These are phyloP conservation scores for Fulmarus glacialis DNA, from an alignment of 2,113 vertebrate genomes.

Conservation along the genomic window DNA sequence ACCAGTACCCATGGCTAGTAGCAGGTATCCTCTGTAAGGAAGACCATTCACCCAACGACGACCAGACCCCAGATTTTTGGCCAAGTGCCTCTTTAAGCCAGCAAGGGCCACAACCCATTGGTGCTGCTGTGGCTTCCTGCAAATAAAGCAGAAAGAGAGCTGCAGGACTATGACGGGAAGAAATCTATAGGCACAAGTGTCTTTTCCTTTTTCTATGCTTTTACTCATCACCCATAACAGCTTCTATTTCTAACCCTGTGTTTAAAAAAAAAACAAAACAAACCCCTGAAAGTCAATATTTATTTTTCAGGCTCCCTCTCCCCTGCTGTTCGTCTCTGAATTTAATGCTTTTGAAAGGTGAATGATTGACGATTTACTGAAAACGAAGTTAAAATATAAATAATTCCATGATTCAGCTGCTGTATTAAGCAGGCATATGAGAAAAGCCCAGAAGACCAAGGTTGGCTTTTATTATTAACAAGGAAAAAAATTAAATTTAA, in stretches of 20 bases:
- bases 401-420: constrained; percentile 36
- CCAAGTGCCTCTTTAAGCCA: neutral
- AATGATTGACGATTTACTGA: constrained; percentile 59
- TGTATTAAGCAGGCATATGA: constrained; percentile 50
- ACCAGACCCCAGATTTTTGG: neutral
- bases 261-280: constrained; percentile 36
- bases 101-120: neutral
- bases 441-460: constrained; percentile 60
- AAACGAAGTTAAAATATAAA: constrained; percentile 60
- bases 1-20: neutral
- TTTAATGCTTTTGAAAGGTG: constrained; percentile 56
- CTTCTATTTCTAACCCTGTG: neutral
- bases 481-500: constrained; percentile 74
- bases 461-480: constrained; percentile 73
- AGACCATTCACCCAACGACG: neutral
- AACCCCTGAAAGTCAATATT: constrained; percentile 52
- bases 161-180: neutral
- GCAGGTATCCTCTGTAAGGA: neutral
- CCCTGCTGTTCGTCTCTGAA: constrained; percentile 27
- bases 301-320: constrained; percentile 45
- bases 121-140: neutral
- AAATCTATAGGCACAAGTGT: neutral
- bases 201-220: neutral
- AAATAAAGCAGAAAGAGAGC: neutral
- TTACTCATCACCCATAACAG: neutral